These are phyloP conservation scores for Cnemophilus loriae DNA, from an alignment of 2,113 vertebrate species.

Conservation along the genomic window DNA sequence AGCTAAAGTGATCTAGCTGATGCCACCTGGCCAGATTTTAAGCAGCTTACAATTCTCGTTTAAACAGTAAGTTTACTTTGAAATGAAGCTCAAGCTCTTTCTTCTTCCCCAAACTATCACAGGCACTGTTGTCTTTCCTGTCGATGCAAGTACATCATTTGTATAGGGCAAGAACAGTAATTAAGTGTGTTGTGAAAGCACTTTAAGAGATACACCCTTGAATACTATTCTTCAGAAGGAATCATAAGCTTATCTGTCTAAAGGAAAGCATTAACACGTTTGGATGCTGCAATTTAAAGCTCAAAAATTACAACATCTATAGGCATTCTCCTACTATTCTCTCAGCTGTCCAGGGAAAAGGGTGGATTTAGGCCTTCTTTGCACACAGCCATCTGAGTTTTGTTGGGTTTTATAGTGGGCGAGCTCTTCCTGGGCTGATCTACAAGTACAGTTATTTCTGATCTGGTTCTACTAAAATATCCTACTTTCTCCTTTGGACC, in stretches of 20 bases:
- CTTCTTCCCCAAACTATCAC: background rate
- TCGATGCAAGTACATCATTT: background rate
- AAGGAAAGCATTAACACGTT: background rate
- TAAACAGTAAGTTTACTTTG: background rate
- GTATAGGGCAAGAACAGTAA: background rate
- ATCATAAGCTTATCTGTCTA: background rate
- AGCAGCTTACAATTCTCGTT: background rate
- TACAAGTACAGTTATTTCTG: background rate
- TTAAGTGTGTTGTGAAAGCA: background rate
- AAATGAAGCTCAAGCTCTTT: background rate
- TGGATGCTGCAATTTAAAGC: background rate
- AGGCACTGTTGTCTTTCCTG: background rate
- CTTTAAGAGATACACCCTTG: background rate
- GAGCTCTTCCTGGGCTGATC: background rate
- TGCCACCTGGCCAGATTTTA: background rate
- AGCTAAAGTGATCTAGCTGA: background rate
- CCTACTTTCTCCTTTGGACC: background rate
- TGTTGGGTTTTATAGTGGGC: background rate
- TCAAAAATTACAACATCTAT: background rate
- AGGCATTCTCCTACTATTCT: background rate
- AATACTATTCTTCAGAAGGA: background rate
- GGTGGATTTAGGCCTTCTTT: background rate
- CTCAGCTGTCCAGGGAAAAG: background rate
- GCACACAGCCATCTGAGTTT: background rate
- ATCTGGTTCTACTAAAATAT: background rate